phyloP scores from a whole-genome alignment of 2,797 vertebrate genomes.

The Anas flavirostris region DNA sequence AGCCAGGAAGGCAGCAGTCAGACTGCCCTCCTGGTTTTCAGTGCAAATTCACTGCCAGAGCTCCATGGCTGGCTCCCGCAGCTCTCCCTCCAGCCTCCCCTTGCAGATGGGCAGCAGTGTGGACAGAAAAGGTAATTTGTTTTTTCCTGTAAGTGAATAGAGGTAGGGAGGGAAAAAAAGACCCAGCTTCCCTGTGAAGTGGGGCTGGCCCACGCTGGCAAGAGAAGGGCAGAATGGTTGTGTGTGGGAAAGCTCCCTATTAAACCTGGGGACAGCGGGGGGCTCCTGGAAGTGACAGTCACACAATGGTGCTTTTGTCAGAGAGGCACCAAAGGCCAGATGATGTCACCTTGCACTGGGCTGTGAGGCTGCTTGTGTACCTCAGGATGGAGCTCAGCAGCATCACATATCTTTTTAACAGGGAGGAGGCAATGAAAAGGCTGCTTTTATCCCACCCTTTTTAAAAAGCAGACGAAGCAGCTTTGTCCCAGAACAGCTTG shows the following conservation, averaged over 20 bases:
- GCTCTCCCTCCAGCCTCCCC: not conserved
- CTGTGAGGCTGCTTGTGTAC: slow-evolving; percentile 9
- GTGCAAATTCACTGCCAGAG: not conserved
- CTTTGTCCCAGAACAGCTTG: slow-evolving; percentile 14
- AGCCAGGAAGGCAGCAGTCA: not conserved
- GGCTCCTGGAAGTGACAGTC: slow-evolving; percentile 58
- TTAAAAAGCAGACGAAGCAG: not conserved
- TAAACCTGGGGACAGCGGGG: slow-evolving; percentile 66
- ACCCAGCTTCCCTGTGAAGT: not conserved
- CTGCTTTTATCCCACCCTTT: slow-evolving; percentile 29
- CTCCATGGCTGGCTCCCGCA: no score
- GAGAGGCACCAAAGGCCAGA: slow-evolving; percentile 50
- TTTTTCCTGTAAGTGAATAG: slow-evolving; percentile 38
- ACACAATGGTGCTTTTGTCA: slow-evolving; percentile 60
- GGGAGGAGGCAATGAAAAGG: slow-evolving; percentile 27
- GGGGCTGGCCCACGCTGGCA: not conserved
- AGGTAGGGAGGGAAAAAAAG: slow-evolving; percentile 4
- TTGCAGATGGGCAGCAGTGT: not conserved
- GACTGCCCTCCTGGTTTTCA: not conserved
- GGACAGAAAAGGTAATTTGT: slow-evolving; percentile 31
- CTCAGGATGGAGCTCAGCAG: slow-evolving; percentile 9
- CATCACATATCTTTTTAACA: not conserved
- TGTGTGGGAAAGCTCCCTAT: slow-evolving; percentile 67
- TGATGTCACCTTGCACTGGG: slow-evolving; percentile 61
- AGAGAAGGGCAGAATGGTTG: not conserved